phyloP scores from a whole-genome alignment of 1,140 invertebrate genomes.

The Patella vulgata region DNA sequence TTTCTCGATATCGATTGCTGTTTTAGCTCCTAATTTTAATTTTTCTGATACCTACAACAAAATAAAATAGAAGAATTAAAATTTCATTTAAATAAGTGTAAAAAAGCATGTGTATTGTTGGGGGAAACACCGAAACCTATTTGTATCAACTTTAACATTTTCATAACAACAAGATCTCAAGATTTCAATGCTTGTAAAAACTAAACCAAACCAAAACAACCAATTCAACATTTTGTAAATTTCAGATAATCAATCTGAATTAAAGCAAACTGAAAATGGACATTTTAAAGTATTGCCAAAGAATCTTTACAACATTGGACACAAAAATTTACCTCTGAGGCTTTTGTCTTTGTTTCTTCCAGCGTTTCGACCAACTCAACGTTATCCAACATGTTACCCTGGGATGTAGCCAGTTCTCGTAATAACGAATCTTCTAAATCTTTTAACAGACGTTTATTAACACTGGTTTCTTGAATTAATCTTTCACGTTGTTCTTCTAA shows the following conservation, averaged over 20 bases:
- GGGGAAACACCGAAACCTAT: too few species aligned
- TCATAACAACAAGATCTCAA: too few species aligned
- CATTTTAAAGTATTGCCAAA: too few species aligned
- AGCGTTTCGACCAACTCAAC: slow-evolving; percentile 83
- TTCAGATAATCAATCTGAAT: too few species aligned
- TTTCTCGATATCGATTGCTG: slow-evolving; percentile 81
- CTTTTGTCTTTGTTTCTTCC: slow-evolving; percentile 89
- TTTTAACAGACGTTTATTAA: slow-evolving; percentile 84
- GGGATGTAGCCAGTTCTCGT: slow-evolving; percentile 81
- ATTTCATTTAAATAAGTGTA: not conserved
- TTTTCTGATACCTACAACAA: slow-evolving; percentile 76
- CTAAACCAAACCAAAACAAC: too few species aligned
- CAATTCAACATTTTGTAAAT: too few species aligned
- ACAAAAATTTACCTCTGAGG: slow-evolving; percentile 71
- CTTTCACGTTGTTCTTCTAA: slow-evolving; percentile 72
- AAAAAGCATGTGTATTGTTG: too few species aligned
- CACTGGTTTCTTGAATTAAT: slow-evolving; percentile 85
- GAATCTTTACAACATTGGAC: too few species aligned
- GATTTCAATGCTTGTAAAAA: too few species aligned
- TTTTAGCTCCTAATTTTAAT: slow-evolving; percentile 75
- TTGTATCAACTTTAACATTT: too few species aligned
- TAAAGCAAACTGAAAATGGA: too few species aligned
- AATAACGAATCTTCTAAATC: slow-evolving; percentile 85
- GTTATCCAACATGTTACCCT: slow-evolving; percentile 92
- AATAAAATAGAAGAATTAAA: not conserved